Evolutionary conservation across 2,888 invertebrate genomes (phyloP), one percentile per base, ranked within the genome.

Genomic region (Trypoxylon attenuatum): DNA sequence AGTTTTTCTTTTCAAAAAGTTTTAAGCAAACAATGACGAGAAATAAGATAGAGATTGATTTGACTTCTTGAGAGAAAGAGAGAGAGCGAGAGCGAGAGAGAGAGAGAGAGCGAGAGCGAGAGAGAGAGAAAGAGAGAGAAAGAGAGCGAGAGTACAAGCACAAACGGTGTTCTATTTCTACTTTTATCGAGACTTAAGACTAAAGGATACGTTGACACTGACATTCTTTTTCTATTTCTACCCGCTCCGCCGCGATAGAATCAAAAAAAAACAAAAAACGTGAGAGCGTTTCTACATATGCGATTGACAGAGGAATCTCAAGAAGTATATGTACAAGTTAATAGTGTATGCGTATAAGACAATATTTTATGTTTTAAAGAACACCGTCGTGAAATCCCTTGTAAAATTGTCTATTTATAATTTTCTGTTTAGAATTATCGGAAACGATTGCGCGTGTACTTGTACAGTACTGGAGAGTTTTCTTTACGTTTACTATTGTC

Each of bases 81-180:
- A n/a, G n/a, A n/a, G n/a, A n/a, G n/a, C n/a, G n/a, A n/a, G n/a
- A n/a, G n/a, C n/a, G n/a, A n/a, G n/a, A n/a, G n/a, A n/a, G n/a
- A n/a, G n/a, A n/a, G n/a, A n/a, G n/a, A n/a, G n/a, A n/a, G n/a
- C n/a, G n/a, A n/a, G n/a, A n/a, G n/a, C n/a, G n/a, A n/a, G n/a
- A n/a, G n/a, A n/a, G n/a, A n/a, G n/a, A n/a, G n/a, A n/a, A n/a
- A n/a, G n/a, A n/a, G n/a, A n/a, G n/a, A n/a, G n/a, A n/a, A n/a
- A n/a, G n/a, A n/a, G n/a, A n/a, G n/a, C n/a, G n/a, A n/a, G 62
- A 70, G 56, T 70, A 66, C 66, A 71, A 66, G 66, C 70, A 70
- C 61, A 59, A 62, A 25, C 29, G 61, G 69, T 65, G 70, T 71
- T 71, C 62, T 53, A 70, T 70, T 71, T 69, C 61, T 61, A 58